Conservation (phyloP, 2,797 vertebrate species). For the Halcyon badia region DNA sequence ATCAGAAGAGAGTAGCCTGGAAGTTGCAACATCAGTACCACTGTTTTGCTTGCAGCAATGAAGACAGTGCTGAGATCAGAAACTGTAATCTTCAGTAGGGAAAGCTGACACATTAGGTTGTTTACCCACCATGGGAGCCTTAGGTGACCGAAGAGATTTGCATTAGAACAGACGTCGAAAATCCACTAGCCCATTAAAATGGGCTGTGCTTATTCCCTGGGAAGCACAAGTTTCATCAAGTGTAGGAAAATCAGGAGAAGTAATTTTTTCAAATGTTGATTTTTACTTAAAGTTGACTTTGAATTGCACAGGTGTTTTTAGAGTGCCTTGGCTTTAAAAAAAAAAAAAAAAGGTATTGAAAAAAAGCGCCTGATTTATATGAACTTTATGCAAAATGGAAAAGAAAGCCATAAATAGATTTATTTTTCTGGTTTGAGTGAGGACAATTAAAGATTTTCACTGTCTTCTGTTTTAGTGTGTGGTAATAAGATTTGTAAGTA, state of each 20-base stretch:
- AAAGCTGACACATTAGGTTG: constrained; percentile 59
- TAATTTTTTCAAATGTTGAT: constrained; percentile 62
- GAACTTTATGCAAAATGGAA: constrained; percentile 67
- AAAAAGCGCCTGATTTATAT: constrained; percentile 27
- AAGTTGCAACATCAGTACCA: constrained; percentile 52
- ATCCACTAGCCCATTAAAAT: constrained; percentile 40
- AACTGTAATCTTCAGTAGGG: constrained; percentile 36
- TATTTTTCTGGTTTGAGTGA: constrained; percentile 73
- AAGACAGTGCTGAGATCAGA: constrained; percentile 59
- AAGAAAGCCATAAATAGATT: constrained; percentile 65
- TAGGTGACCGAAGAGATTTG: constrained; percentile 66
- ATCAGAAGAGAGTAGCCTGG: constrained; percentile 33
- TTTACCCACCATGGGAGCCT: constrained; percentile 50
- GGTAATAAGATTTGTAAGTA: constrained; percentile 69
- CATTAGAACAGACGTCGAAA: constrained; percentile 54
- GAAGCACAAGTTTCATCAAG: constrained; percentile 59
- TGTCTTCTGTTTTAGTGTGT: constrained; percentile 63
- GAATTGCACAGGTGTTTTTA: constrained; percentile 83
- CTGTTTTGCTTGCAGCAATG: constrained; percentile 37
- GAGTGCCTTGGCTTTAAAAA: constrained; percentile 65
- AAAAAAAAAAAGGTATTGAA: background rate
- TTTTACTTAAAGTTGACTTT: constrained; percentile 77
- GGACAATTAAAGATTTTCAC: constrained; percentile 72
- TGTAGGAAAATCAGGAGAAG: constrained; percentile 48
- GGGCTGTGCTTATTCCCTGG: constrained; percentile 48